phyloP scores from a whole-genome alignment of 2,888 invertebrate species.

The Adelognathus sp. region DNA sequence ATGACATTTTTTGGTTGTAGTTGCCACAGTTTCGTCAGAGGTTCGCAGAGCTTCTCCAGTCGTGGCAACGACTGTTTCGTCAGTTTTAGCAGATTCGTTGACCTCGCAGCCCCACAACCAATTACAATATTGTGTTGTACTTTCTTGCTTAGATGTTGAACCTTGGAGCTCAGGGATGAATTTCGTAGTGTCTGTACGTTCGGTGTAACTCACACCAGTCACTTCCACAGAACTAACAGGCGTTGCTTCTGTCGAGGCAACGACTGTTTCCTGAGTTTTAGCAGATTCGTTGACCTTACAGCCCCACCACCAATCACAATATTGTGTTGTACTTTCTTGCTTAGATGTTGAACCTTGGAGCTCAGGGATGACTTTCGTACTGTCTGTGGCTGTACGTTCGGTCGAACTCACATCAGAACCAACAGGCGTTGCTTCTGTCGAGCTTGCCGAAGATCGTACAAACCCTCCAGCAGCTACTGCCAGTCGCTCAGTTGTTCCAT shows the following conservation, averaged over 20 bases:
- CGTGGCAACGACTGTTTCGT: neutral
- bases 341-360: neutral
- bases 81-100: neutral
- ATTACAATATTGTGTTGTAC: too few species aligned
- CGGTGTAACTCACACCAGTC: neutral
- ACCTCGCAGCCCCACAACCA: neutral
- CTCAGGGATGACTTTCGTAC: neutral
- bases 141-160: neutral
- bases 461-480: too few species aligned
- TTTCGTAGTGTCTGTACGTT: neutral
- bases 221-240: neutral
- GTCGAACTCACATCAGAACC: too few species aligned
- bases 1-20: neutral
- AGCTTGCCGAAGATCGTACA: too few species aligned
- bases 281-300: neutral
- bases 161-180: too few species aligned
- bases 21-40: neutral
- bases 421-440: too few species aligned
- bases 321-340: neutral
- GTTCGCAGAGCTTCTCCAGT: neutral
- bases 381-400: neutral
- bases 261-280: neutral
- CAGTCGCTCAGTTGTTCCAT: too few species aligned
- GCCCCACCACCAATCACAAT: too few species aligned
- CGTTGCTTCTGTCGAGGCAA: neutral